These are phyloP conservation scores for Thumatha senex DNA, from an alignment of 2,888 invertebrate genomes.

Conservation along the genomic window DNA sequence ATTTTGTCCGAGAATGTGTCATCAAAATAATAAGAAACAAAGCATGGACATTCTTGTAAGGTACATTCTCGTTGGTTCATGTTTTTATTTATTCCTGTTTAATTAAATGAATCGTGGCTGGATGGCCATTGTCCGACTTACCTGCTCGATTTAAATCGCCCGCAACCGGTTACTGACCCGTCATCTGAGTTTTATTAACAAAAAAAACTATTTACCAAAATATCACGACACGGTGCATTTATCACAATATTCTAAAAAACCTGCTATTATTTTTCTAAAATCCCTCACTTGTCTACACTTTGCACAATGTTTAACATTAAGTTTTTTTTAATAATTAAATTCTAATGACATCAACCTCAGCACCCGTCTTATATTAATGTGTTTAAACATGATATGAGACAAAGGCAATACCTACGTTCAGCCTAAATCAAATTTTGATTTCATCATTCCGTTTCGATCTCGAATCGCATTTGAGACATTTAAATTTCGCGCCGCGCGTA, in stretches of 20 bases:
- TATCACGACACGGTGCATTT: constrained; percentile 57
- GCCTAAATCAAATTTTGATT: constrained; percentile 37
- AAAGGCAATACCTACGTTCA: constrained; percentile 43
- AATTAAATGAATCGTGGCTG: constrained; percentile 74
- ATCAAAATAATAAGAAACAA: constrained; percentile 17
- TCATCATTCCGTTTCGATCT: constrained; percentile 50
- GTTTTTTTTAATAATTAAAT: constrained; percentile 1
- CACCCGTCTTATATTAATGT: too few relatives aligned
- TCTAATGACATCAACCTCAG: constrained; percentile 6
- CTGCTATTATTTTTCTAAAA: constrained; percentile 29
- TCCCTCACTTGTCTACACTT: constrained; percentile 27
- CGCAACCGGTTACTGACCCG: constrained; percentile 64
- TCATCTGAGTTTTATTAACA: constrained; percentile 66
- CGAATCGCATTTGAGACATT: constrained; percentile 47
- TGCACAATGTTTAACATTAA: constrained; percentile 21
- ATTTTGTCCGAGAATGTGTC: neutral
- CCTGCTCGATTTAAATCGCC: constrained; percentile 72
- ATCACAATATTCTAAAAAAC: constrained; percentile 43
- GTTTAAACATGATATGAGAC: constrained; percentile 5
- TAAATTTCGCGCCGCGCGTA: constrained; percentile 64
- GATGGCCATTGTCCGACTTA: constrained; percentile 77
- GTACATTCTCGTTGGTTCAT: constrained; percentile 29
- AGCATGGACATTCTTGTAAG: constrained; percentile 24
- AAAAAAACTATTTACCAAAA: constrained; percentile 67
- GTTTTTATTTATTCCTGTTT: constrained; percentile 70